These are phyloP conservation scores for Acridotheres tristis DNA, from an alignment of 2,797 vertebrate species.

Conservation along the genomic window DNA sequence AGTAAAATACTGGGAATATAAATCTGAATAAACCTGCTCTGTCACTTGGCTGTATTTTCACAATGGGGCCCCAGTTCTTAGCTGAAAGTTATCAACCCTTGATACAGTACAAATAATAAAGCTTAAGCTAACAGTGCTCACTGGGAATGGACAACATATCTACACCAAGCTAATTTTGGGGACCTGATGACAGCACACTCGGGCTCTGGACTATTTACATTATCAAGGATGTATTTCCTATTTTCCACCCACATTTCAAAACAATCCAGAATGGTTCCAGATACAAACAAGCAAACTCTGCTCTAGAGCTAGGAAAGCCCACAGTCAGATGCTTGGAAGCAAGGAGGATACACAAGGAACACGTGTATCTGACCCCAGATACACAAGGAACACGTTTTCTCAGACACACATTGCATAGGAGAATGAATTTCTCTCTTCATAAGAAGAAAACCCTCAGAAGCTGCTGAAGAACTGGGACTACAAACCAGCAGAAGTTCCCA, in stretches of 20 bases:
- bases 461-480: not conserved
- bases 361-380: not conserved
- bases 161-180: not conserved
- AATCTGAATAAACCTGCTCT: not conserved
- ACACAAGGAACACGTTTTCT: not conserved
- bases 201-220: not conserved
- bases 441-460: not conserved
- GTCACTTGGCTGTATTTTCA: not conserved
- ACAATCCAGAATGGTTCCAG: not conserved
- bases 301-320: not conserved
- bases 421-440: not conserved
- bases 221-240: not conserved
- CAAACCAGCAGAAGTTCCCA: not conserved
- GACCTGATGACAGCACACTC: not conserved
- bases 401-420: not conserved
- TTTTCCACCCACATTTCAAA: not conserved
- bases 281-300: not conserved
- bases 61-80: not conserved
- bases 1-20: not conserved
- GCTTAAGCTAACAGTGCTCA: not conserved
- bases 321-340: not conserved
- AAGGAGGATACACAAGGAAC: not conserved
- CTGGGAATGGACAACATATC: rapidly evolving
- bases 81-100: not conserved
- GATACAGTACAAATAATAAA: not conserved